Percentiles rank a stretch among this genome's conserved stretches.
phyloP scores from a whole-genome alignment of 2,797 vertebrate species.

The Acrocephalus scirpaceus region DNA sequence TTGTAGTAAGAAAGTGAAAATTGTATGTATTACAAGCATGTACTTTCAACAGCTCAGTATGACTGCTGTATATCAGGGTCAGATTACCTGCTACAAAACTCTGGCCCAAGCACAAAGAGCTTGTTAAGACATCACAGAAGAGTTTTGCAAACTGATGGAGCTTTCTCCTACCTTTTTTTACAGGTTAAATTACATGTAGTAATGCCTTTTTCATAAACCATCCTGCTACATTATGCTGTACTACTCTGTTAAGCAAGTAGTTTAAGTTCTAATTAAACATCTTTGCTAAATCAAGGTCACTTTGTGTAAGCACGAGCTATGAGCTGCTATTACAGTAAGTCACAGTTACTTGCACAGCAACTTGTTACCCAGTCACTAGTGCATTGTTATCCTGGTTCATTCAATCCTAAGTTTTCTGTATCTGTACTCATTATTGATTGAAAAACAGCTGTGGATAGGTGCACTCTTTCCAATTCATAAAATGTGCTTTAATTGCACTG shows the following conservation, averaged over 20 bases:
- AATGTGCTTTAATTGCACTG: background rate
- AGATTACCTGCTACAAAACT: background rate
- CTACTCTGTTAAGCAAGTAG: background rate
- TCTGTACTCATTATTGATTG: background rate
- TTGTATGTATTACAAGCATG: background rate
- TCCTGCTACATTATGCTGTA: background rate
- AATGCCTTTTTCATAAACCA: background rate
- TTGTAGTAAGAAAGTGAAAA: background rate
- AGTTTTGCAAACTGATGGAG: background rate
- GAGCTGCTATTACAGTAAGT: background rate
- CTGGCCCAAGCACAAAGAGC: background rate
- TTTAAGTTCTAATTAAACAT: background rate
- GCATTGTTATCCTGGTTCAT: rapidly evolving
- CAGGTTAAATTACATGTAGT: background rate
- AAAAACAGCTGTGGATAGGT: background rate
- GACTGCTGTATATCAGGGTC: background rate
- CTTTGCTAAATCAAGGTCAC: background rate
- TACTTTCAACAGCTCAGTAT: background rate
- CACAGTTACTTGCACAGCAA: background rate
- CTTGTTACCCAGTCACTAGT: background rate
- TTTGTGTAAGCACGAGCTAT: background rate
- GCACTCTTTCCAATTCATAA: background rate
- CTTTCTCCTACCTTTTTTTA: background rate
- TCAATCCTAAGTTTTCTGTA: background rate
- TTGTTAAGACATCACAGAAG: background rate